Percentiles rank a stretch among this genome's conserved stretches.
phyloP scores from a whole-genome alignment of 2,113 vertebrate genomes.

The Dasyprocta punctata region DNA sequence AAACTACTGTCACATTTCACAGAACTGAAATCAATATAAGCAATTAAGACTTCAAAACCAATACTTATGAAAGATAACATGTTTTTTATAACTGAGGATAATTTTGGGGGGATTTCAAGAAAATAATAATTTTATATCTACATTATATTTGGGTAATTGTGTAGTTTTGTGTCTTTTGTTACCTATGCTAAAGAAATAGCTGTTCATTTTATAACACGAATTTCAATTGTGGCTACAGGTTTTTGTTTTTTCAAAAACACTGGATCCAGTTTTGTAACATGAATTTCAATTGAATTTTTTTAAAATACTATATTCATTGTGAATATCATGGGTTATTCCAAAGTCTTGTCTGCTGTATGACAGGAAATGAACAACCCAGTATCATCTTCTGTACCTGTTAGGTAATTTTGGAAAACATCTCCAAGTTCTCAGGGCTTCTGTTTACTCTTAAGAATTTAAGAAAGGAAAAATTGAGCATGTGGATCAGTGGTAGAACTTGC shows the following conservation, averaged over 20 bases:
- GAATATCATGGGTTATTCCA: neutral
- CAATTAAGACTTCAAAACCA: neutral
- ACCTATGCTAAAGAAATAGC: neutral
- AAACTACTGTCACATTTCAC: neutral
- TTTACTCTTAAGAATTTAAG: neutral
- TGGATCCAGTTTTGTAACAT: neutral
- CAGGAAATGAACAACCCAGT: accelerated
- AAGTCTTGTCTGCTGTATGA: neutral
- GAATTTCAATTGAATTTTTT: neutral
- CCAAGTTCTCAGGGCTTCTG: neutral
- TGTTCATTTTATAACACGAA: neutral
- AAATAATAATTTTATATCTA: neutral
- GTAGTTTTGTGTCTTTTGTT: neutral
- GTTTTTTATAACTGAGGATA: neutral
- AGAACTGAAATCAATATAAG: neutral
- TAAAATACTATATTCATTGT: no score
- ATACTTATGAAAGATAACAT: neutral
- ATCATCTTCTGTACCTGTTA: neutral
- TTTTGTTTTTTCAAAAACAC: no score
- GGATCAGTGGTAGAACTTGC: neutral
- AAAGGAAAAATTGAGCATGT: neutral
- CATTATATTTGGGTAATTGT: neutral
- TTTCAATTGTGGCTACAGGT: neutral
- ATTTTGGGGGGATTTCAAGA: neutral
- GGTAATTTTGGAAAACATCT: neutral